Base-by-base conservation (phyloP, 2,797 vertebrate species). In the Loriculus beryllinus region DNA sequence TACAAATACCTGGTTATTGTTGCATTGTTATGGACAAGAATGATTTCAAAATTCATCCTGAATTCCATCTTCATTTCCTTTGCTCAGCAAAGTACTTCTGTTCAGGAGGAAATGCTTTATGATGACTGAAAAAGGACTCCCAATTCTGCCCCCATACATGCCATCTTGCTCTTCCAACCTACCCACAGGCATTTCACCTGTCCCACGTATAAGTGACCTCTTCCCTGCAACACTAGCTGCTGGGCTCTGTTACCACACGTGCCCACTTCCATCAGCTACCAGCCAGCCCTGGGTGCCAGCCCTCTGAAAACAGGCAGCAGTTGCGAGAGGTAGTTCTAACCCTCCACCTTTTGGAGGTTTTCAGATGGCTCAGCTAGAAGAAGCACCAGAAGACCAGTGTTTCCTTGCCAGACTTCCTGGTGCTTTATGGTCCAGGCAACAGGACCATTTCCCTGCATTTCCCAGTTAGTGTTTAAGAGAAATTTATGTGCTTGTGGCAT, bases 141-240 rank as follows among this genome's bases (percentile, higher is more conserved):
- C 49, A 20, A 12, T 43, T 70, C 29, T 25, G 13, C 56, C 48
- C 51, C 10, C 45, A 11, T 72, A n/a, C 2, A 1, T 18, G n/a
- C 18, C 40, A 49, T 42, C 42, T 65, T 1, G 0, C 22, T 65
- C 19, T 92, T 86, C 52, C 51, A 35, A 0, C 12, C 0, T 0
- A 37, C 7, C 18, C 2, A 0, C 19, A 29, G 57, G 43, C 26
- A 62, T 75, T 83, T 78, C 62, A 59, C 26, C 13, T 74, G 35
- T 67, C 25, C 17, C 35, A 25, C 0, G 1, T 64, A 39, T 31
- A 76, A 56, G 28, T 21, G 12, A 19, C 25, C 7, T 5, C 29
- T 89, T 86, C 57, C 22, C 52, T 2, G 8, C 57, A 84, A 26
- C 40, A 59, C 23, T 3, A 5, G 21, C 42, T 78, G 29, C 57